Evolutionary conservation across 2,113 vertebrate species (phyloP).

Genomic region (Hemiprocne comata): DNA sequence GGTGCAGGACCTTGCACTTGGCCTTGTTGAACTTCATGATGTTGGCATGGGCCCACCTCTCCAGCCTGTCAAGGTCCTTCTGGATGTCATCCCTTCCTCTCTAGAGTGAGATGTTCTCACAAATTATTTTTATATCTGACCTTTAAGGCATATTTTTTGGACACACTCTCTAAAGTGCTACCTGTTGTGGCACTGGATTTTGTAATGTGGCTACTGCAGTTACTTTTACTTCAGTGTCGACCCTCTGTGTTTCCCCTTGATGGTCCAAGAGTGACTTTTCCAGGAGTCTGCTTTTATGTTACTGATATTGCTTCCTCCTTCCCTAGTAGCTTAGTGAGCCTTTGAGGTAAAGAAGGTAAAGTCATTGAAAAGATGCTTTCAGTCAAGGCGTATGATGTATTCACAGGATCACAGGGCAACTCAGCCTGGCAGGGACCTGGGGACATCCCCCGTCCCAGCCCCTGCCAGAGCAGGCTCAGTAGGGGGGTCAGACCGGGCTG

Average conservation of each 20-base stretch:
- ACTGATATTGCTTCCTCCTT: not conserved
- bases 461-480: not conserved
- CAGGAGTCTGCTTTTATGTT: not conserved
- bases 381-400: not conserved
- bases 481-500: accelerated
- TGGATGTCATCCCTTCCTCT: too few relatives aligned
- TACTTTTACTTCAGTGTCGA: accelerated
- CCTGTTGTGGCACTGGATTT: not conserved
- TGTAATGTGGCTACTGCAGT: not conserved
- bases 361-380: not conserved
- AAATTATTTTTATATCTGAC: not conserved
- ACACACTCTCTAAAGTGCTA: not conserved
- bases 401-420: not conserved
- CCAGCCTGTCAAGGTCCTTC: too few relatives aligned
- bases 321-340: not conserved
- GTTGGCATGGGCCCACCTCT: too few relatives aligned
- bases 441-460: not conserved
- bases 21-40: too few relatives aligned
- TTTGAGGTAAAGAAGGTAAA: not conserved
- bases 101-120: not conserved
- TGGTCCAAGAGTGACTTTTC: not conserved
- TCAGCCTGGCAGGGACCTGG: not conserved
- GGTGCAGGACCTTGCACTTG: too few relatives aligned
- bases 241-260: not conserved
- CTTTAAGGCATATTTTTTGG: not conserved